A percentile compares a stretch with the other conserved stretches of the same genome.
Conservation (phyloP, 2,797 vertebrate genomes). For the Tauraco hartlaubi region DNA sequence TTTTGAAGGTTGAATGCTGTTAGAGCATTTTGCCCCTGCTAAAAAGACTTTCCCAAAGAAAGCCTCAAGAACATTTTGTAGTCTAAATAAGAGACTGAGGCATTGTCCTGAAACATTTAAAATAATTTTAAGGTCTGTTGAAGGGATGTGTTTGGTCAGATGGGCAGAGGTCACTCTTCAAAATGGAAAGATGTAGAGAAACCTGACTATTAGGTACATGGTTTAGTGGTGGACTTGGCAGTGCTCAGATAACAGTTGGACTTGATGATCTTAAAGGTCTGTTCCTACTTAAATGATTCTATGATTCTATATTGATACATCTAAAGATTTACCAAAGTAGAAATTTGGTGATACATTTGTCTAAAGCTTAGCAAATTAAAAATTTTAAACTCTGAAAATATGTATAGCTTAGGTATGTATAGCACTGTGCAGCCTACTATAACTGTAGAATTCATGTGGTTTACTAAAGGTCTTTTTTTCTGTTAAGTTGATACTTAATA, state of each 20-base stretch:
- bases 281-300: too few relatives aligned
- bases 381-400: neutral
- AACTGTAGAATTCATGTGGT: neutral
- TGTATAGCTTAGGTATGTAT: neutral
- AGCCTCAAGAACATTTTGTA: neutral
- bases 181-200: neutral
- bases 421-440: neutral
- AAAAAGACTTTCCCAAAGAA: neutral
- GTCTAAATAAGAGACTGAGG: neutral
- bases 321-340: neutral
- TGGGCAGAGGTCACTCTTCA: neutral
- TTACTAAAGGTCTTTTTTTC: neutral
- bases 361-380: neutral
- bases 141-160: neutral
- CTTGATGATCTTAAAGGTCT: too few relatives aligned
- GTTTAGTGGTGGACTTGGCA: neutral
- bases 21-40: neutral
- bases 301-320: neutral
- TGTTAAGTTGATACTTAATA: neutral
- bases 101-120: neutral
- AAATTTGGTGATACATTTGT: neutral
- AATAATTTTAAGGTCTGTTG: neutral
- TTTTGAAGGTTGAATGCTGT: neutral
- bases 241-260: too few relatives aligned
- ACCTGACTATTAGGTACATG: fast-evolving